phyloP scores from a whole-genome alignment of 2,888 invertebrate genomes.

The Pheosia tremula region DNA sequence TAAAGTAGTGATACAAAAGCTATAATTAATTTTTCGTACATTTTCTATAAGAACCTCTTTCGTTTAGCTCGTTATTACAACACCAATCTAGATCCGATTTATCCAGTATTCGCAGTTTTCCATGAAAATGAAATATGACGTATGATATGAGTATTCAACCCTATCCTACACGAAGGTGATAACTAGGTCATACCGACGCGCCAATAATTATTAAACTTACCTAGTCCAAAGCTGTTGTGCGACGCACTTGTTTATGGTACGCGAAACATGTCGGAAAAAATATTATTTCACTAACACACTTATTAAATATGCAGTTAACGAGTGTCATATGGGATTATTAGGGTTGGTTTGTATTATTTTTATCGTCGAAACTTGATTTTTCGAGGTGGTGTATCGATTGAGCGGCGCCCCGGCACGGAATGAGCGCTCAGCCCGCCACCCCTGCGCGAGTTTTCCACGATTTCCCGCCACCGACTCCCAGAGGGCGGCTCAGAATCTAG shows the following conservation, averaged over 20 bases:
- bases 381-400: slow-evolving; percentile 69
- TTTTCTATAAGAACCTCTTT: too few relatives aligned
- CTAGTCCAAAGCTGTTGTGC: slow-evolving; percentile 61
- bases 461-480: slow-evolving; percentile 64
- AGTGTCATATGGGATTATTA: slow-evolving; percentile 25
- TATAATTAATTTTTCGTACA: too few relatives aligned
- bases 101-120: background rate
- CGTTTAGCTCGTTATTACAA: too few relatives aligned
- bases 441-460: slow-evolving; percentile 79
- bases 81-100: background rate
- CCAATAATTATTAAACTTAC: slow-evolving; percentile 79
- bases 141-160: background rate
- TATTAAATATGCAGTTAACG: slow-evolving; percentile 11
- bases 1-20: too few relatives aligned
- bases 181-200: slow-evolving; percentile 79
- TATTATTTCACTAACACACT: slow-evolving; percentile 27
- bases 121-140: background rate
- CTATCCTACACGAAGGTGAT: slow-evolving; percentile 35
- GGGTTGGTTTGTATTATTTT: slow-evolving; percentile 33
- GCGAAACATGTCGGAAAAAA: slow-evolving; percentile 26
- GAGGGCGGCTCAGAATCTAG: slow-evolving; percentile 44
- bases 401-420: slow-evolving; percentile 73
- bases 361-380: slow-evolving; percentile 36
- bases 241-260: slow-evolving; percentile 58
- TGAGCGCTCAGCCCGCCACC: slow-evolving; percentile 58